A percentile compares a stretch with the other conserved stretches of the same genome.
phyloP scores from a whole-genome alignment of 2,797 vertebrate genomes.

The Anas bahamensis region DNA sequence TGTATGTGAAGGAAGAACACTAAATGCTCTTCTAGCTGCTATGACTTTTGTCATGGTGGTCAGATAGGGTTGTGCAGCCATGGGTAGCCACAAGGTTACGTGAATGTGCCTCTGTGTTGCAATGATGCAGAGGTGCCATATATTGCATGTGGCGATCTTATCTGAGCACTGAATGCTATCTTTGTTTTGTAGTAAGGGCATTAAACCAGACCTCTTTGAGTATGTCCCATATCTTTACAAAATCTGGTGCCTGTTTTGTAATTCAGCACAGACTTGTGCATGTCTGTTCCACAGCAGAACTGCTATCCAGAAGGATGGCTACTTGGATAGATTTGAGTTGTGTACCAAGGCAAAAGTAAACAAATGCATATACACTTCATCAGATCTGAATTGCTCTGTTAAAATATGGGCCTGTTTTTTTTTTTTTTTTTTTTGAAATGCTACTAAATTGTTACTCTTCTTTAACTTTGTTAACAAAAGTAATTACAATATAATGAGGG shows the following conservation, averaged over 20 bases:
- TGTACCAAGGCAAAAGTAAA: background rate
- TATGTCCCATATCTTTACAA: background rate
- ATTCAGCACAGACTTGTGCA: background rate
- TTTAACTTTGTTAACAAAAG: background rate
- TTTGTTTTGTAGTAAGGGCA: background rate
- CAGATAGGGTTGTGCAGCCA: too few relatives aligned
- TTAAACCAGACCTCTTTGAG: background rate
- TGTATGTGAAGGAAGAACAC: background rate
- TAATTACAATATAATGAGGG: background rate
- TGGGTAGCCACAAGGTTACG: background rate
- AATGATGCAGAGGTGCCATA: accelerated
- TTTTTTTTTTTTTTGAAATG: background rate
- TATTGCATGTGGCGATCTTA: accelerated
- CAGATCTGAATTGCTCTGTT: background rate
- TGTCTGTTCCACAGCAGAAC: background rate
- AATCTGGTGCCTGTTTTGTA: background rate
- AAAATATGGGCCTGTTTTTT: background rate
- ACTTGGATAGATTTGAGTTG: background rate
- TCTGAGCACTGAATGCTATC: background rate
- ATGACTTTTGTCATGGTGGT: background rate
- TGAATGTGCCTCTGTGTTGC: background rate
- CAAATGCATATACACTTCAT: background rate
- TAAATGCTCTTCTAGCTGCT: background rate
- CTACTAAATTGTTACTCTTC: background rate
- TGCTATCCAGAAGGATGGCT: background rate